Evolutionary conservation across 2,113 vertebrate genomes (phyloP), one percentile per base, ranked within the genome.

Genomic region (Tupaia tana): DNA sequence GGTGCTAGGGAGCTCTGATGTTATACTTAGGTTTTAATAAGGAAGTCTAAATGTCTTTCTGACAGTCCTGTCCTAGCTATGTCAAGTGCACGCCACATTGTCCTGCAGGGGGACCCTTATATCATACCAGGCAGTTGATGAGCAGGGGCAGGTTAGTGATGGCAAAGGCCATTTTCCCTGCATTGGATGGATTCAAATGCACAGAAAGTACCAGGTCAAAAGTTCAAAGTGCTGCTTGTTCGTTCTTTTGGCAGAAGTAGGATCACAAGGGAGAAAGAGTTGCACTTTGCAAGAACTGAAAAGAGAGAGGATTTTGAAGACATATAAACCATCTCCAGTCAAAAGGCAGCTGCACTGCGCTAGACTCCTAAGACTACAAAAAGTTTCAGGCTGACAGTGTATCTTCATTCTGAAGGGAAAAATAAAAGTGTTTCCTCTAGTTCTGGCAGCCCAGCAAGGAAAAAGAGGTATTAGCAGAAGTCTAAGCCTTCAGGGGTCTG

Each of bases 81-180:
- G 27, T 66, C 97, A 96, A 93, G 93, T 90, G 93, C 92, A 82
- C 43, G 3, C 77, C 95, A 90, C 77, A 90, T 74, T 94, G 96
- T 96, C 94, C 97, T 90, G 71, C 91, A 93, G 94, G 96, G 84
- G 75, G 58, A 96, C 43, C 67, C 93, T 97, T 96, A 94, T 95
- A 91, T 91, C 95, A 89, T 63, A 91, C 74, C 83, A 97, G 91
- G 91, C 90, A 80, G 96, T 43, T 97, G 97, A 97, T 97, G 97
- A 98, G 90, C 66, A 95, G 82, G 91, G 88, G 86, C 96, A 97
- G 98, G 91, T 96, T 80, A 93, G 95, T 87, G 69, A 89, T 86
- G 97, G 96, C 93, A 97, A 98, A 98, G 93, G 93, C 91, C 97
- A 97, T 98, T 98, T 98, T 98, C 98, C 91, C 95, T 64, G 77